Percentiles rank a stretch among this genome's conserved stretches.
Conservation (phyloP, 2,113 vertebrate species). For the Cervus canadensis region DNA sequence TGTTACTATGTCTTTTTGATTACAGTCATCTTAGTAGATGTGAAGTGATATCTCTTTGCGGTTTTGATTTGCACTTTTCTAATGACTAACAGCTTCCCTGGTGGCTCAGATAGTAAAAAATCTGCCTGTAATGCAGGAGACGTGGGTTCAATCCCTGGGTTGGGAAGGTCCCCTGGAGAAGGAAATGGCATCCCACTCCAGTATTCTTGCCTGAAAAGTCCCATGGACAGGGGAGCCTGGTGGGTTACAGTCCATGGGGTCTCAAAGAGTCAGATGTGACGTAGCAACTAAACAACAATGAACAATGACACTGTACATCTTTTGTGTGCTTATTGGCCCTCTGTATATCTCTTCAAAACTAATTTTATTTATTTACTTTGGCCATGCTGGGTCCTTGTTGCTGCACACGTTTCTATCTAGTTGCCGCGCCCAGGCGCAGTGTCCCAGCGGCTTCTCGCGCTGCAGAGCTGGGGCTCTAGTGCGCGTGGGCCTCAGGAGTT, state of each 20-base stretch:
- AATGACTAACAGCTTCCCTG: not conserved
- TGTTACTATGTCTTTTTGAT: not conserved
- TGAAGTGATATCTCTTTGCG: not conserved
- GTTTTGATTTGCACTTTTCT: not conserved
- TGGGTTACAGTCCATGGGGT: not conserved
- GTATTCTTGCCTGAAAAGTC: not conserved
- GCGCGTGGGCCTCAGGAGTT: fast-evolving
- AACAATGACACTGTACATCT: not conserved
- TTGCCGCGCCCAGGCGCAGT: not conserved
- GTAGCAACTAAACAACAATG: not conserved
- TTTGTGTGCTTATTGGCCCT: not conserved
- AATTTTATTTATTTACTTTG: not conserved
- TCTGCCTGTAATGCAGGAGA: not conserved
- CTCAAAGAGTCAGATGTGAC: not conserved
- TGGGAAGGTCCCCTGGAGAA: not conserved
- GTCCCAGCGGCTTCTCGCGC: not conserved
- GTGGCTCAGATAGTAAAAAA: not conserved
- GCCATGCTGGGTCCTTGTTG: not conserved
- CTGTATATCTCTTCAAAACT: not conserved
- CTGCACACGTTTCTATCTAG: not conserved
- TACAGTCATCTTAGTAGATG: not conserved
- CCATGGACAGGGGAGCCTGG: not conserved
- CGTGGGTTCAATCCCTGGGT: not conserved
- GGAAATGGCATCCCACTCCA: not conserved
- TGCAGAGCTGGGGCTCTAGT: not conserved